A percentile compares a stretch with the other conserved stretches of the same genome.
These are phyloP conservation scores for Embiotoca jacksoni DNA, from an alignment of 2,113 vertebrate genomes.

Conservation along the genomic window DNA sequence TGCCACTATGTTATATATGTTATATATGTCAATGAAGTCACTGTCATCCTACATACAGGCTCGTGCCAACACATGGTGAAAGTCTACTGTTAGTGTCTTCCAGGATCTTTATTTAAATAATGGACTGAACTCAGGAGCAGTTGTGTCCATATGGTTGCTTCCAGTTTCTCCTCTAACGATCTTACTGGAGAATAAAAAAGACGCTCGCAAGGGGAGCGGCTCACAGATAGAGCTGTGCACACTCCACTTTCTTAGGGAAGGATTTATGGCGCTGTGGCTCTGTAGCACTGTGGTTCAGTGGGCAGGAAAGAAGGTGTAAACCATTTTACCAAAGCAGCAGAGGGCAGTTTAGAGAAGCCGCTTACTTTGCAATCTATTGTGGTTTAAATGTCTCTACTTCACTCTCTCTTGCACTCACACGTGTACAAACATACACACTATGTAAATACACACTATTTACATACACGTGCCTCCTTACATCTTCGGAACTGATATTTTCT, in stretches of 20 bases:
- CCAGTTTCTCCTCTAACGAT: constrained; percentile 72
- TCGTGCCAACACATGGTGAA: constrained; percentile 24
- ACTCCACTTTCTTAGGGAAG: constrained; percentile 24
- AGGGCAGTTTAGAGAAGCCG: neutral
- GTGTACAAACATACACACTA: neutral
- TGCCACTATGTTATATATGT: neutral
- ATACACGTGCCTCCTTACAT: constrained; percentile 4
- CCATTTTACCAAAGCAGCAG: constrained; percentile 17
- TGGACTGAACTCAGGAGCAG: constrained; percentile 55
- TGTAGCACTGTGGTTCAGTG: constrained; percentile 18
- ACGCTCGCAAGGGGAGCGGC: constrained; percentile 35
- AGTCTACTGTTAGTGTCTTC: constrained; percentile 27
- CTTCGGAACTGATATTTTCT: constrained; percentile 28
- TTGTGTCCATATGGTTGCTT: constrained; percentile 75
- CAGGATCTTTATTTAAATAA: constrained; percentile 68
- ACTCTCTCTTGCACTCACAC: neutral
- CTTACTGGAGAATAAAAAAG: constrained; percentile 67
- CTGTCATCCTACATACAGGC: constrained; percentile 6
- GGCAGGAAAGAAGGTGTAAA: constrained; percentile 26
- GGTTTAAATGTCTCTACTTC: neutral
- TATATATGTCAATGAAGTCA: neutral
- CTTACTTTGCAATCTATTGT: neutral
- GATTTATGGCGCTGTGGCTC: constrained; percentile 15
- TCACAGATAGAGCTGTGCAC: constrained; percentile 37
- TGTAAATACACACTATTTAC: constrained; percentile 6